Base-by-base conservation (phyloP, 2,113 vertebrate species). In the Pyrgilauda ruficollis region DNA sequence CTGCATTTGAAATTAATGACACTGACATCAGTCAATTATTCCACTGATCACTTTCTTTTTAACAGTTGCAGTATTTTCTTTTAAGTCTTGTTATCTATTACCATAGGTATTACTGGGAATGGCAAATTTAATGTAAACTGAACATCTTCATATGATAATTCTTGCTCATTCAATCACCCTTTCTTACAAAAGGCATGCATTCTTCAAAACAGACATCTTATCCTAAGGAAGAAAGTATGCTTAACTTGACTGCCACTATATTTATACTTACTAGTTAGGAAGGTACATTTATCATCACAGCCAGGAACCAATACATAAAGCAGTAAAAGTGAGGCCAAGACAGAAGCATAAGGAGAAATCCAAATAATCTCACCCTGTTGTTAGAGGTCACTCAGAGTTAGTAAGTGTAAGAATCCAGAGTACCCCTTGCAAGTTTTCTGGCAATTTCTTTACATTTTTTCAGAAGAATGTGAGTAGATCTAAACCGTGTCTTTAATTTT, bases 31-130 rank as follows among this genome's bases (percentile, higher is more conserved):
- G n/a, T 14, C 22, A 82, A 7, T 0, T 6, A 53, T 18, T 69
- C 21, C 46, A 23, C 23, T 23, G 13, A 68, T 3, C 6, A 35
- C 22, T 47, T 69, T 4, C 7, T 62, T 79, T 62, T 26, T 62
- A 88, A 52, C 6, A 19, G 33, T 11, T 49, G 26, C 37, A 49
- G 10, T 16, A 15, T 22, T 55, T 50, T 15, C 46, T 58, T 14
- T 18, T 52, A 2, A 20, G 28, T 22, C 18, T 14, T 75, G 15
- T 27, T 52, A 27, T 30, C 13, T 55, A 24, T 26, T 52, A 53
- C 9, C 1, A 0, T 9, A 33, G 1, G 1, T 59, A 55, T 63
- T 52, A 56, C 44, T 10, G 11, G 4, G 22, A 83, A 83, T 22
- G 28, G 15, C 1, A 1, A 70, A 15, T 81, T 70, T 74, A 53